Conservation (phyloP, 2,113 vertebrate species). For the Illadopsis cleaveri region DNA sequence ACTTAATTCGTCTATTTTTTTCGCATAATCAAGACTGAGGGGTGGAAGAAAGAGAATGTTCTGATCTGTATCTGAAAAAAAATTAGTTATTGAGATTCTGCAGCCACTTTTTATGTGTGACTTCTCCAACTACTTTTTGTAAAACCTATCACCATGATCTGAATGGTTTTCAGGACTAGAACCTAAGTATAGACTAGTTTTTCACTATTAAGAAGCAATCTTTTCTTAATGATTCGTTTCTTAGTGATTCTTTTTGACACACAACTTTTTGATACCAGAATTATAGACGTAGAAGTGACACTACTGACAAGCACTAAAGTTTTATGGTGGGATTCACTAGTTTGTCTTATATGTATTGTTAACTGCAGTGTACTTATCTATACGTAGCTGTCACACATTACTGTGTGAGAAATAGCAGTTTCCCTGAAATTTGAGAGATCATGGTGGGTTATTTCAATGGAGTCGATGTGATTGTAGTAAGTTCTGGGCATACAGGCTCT, state of each 20-base stretch:
- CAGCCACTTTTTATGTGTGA: neutral
- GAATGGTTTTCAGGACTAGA: neutral
- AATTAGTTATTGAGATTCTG: neutral
- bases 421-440: neutral
- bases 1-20: neutral
- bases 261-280: neutral
- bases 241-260: neutral
- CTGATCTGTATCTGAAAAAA: neutral
- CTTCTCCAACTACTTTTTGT: neutral
- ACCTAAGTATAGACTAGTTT: neutral
- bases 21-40: neutral
- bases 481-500: neutral
- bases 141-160: neutral
- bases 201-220: neutral
- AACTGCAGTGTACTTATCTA: neutral
- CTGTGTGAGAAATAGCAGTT: neutral
- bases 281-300: neutral
- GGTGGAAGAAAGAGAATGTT: neutral
- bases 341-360: neutral
- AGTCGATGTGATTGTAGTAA: neutral
- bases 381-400: neutral
- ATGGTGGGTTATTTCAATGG: neutral
- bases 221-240: neutral
- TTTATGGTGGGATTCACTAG: neutral
- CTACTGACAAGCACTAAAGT: neutral